Evolutionary conservation across 1,140 invertebrate species (phyloP).

Genomic region (Drosophila pachea): DNA sequence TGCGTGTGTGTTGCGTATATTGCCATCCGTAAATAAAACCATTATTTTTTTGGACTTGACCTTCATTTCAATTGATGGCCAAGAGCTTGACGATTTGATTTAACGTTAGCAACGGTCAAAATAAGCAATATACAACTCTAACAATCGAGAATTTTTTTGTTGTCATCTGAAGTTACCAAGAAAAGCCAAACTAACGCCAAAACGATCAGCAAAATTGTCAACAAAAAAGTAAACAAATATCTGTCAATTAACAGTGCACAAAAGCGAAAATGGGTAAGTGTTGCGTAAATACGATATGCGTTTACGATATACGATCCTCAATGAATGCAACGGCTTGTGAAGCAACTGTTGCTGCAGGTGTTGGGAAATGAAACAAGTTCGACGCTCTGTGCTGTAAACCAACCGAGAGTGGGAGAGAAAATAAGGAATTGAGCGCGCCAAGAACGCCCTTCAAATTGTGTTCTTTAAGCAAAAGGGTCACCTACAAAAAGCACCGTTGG

Average conservation of each 20-base stretch:
- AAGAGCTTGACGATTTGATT: conserved; percentile 23
- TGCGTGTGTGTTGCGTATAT: conserved; percentile 10
- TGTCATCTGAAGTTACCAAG: background rate
- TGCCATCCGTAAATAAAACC: conserved; percentile 10
- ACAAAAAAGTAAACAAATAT: conserved; percentile 6
- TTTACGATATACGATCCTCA: background rate
- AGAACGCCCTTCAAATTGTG: conserved; percentile 62
- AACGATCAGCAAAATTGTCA: background rate
- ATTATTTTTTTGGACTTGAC: conserved; percentile 18
- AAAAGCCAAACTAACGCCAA: background rate
- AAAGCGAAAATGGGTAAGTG: conserved; percentile 9
- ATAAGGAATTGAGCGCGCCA: background rate
- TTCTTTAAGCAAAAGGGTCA: conserved; percentile 59
- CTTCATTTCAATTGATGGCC: conserved; percentile 20
- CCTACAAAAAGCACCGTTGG: conserved; percentile 59
- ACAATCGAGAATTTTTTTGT: background rate
- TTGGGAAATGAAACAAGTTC: background rate
- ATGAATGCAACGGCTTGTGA: conserved; percentile 4
- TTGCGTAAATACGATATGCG: background rate
- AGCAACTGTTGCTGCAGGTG: background rate
- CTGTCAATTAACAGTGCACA: background rate
- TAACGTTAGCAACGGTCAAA: conserved; percentile 2
- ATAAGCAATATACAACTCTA: background rate
- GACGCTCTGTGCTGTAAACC: background rate
- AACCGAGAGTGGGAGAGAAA: background rate